A percentile compares a stretch with the other conserved stretches of the same genome.
phyloP scores from a whole-genome alignment of 2,797 vertebrate genomes.

The Gadopsis marmoratus region DNA sequence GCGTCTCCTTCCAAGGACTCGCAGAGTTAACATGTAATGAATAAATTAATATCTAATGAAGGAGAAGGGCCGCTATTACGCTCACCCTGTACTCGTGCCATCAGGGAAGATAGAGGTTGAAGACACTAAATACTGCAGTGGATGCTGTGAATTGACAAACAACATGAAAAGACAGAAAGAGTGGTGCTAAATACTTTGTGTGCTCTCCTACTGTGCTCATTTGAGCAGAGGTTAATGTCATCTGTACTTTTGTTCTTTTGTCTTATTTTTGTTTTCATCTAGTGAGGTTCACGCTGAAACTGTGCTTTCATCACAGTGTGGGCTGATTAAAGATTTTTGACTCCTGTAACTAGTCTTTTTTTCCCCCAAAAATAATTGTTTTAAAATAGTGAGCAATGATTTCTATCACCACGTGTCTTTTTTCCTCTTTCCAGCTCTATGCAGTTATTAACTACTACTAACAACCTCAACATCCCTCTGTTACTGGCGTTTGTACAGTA shows the following conservation, averaged over 20 bases:
- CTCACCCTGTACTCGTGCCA: constrained; percentile 68
- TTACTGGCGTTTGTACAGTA: constrained; percentile 51
- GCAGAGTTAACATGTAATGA: constrained; percentile 88
- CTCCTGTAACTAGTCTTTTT: constrained; percentile 38
- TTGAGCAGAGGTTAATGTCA: constrained; percentile 78
- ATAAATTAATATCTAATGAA: constrained; percentile 89
- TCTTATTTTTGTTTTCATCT: constrained; percentile 68
- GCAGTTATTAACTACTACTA: constrained; percentile 10
- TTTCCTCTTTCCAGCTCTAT: constrained; percentile 7
- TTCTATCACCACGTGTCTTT: constrained; percentile 25
- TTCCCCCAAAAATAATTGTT: constrained; percentile 31
- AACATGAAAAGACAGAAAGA: constrained; percentile 75
- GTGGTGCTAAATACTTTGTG: constrained; percentile 77
- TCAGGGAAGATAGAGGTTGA: constrained; percentile 67
- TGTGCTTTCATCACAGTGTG: constrained; percentile 70
- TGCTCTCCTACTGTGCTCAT: constrained; percentile 73
- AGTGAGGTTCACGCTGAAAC: constrained; percentile 52
- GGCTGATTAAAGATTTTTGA: constrained; percentile 70
- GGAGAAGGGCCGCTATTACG: constrained; percentile 62
- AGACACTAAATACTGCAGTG: constrained; percentile 64
- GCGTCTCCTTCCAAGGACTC: constrained; percentile 80
- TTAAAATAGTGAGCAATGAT: constrained; percentile 36
- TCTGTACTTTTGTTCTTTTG: constrained; percentile 72
- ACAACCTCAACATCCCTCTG: constrained; percentile 19
- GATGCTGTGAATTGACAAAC: constrained; percentile 78